Base-by-base conservation (phyloP, 2,888 invertebrate species). In the Erebia aethiops region DNA sequence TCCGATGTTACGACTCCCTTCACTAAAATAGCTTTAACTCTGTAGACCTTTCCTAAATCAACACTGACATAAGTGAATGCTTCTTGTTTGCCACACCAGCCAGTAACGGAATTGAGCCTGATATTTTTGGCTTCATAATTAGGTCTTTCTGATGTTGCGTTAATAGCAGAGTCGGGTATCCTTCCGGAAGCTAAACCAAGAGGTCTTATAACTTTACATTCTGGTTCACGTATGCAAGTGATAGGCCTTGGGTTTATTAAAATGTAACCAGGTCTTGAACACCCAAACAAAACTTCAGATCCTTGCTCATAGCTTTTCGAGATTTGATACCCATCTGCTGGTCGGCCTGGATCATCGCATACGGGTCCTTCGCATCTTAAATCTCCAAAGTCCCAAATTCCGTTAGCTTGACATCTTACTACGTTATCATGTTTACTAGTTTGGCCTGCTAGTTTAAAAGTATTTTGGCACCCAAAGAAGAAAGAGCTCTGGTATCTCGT, bases 311-410 rank as follows among this genome's bases (percentile, higher is more conserved):
- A 97, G 80, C 97, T 97, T 82, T 96, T 94, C 0, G 98, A 95
- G 54, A 97, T 89, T 92, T 99, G 98, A 76, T 95, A 94, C 26
- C 99, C 99, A 89, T 99, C 99, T 73, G 97, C 97, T 0, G 99
- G 99, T 81, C 98, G 95, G 1, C 98, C 98, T 0, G 99, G 99
- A 88, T 99, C 99, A 86, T 98, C 97, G 86, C 99, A 99, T 1
- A 99, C 98, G 3, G 99, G 99, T 21, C 99, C 99, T 93, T 99
- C 98, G 83, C 99, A 99, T 68, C 98, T 94, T 65, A 99, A 94
- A 84, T 98, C 98, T 43, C 99, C 99, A 85, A 99, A 98, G 92
- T 99, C 99, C 99, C 99, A 99, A 74, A 97, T 96, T 2, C 98
- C 98, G 82, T 98, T 98, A 0, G 96, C 96, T 91, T 97, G 97